Percentiles rank a stretch among this genome's conserved stretches.
Conservation (phyloP, 2,113 vertebrate genomes). For the Sardina pilchardus region DNA sequence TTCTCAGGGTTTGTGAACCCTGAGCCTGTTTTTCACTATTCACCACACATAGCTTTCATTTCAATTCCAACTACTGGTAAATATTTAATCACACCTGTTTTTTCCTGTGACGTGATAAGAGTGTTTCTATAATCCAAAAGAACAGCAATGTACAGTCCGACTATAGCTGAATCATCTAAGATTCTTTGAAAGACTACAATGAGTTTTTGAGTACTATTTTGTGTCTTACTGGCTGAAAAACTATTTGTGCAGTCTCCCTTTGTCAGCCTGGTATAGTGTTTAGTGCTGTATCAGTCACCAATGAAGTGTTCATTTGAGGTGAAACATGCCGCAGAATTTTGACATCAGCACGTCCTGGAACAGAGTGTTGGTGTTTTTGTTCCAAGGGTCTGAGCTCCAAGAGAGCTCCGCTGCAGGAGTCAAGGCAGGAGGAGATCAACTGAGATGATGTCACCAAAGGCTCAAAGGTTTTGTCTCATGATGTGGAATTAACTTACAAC, state of each 20-base stretch:
- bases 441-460: no score
- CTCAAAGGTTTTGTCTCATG: no score
- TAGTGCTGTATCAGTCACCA: background rate
- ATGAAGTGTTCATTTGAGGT: background rate
- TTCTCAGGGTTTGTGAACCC: background rate
- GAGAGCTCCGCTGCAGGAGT: no score
- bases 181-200: background rate
- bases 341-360: background rate
- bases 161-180: no score
- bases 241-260: background rate
- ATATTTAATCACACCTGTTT: background rate
- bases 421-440: no score
- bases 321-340: background rate
- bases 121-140: no score
- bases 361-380: background rate
- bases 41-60: background rate
- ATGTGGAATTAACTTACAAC: no score
- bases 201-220: background rate
- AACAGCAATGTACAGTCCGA: no score
- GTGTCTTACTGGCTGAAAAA: background rate
- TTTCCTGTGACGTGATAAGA: background rate
- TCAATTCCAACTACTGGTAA: background rate
- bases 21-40: background rate
- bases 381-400: background rate
- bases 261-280: background rate